These are phyloP conservation scores for Brachionus manjavacas DNA, from an alignment of 1,140 invertebrate species.

Conservation along the genomic window DNA sequence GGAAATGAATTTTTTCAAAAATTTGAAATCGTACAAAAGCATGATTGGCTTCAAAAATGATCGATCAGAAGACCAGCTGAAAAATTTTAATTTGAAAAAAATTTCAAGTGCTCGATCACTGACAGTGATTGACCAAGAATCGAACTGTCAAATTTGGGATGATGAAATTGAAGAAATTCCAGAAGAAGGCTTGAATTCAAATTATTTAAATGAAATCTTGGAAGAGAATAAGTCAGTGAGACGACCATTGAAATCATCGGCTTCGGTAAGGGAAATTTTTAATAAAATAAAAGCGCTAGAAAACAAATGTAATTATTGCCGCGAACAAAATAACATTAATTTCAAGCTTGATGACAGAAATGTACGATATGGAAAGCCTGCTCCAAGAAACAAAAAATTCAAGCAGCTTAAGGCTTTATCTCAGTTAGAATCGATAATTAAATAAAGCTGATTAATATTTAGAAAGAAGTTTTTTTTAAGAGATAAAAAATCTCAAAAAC, in stretches of 20 bases:
- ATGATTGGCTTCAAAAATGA: slow-evolving; percentile 19
- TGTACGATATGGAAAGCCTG: slow-evolving; percentile 9
- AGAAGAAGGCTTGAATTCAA: neutral
- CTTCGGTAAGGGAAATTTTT: neutral
- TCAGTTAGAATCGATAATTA: slow-evolving; percentile 14
- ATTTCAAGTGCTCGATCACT: neutral
- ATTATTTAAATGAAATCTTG: slow-evolving; percentile 7
- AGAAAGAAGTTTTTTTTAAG: no score
- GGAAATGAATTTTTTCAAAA: neutral
- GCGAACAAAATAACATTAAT: slow-evolving; percentile 22
- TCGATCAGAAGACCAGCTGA: neutral
- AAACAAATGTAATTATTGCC: slow-evolving; percentile 34
- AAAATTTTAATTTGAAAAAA: slow-evolving; percentile 18
- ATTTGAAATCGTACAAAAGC: neutral
- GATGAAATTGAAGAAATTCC: neutral
- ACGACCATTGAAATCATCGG: neutral
- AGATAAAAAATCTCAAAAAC: neutral
- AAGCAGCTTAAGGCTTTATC: neutral
- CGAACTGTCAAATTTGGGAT: neutral
- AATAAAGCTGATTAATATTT: neutral
- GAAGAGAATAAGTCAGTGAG: neutral
- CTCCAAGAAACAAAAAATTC: slow-evolving; percentile 13
- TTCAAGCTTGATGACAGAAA: slow-evolving; percentile 32
- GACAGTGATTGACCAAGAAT: neutral
- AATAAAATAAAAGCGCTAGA: neutral